A percentile compares a stretch with the other conserved stretches of the same genome.
Conservation (phyloP, 2,888 invertebrate genomes). For the Callyntrura sp. region DNA sequence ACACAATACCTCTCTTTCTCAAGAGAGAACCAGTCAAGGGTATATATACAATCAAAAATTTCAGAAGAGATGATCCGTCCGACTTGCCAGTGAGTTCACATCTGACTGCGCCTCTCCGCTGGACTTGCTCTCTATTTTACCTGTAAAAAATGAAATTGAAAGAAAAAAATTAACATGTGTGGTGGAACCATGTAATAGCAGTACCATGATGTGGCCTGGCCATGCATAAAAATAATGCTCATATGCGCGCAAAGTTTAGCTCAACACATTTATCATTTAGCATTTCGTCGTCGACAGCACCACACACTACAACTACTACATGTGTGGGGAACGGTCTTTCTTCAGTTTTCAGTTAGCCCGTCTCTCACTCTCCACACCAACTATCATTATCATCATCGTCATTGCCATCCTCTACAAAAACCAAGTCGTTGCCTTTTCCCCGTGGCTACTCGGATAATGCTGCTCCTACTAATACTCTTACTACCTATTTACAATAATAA, state of each 20-base stretch:
- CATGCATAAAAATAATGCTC: background rate
- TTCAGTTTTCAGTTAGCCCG: too few relatives aligned
- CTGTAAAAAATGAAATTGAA: constrained; percentile 43
- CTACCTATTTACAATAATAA: background rate
- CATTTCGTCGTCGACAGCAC: too few relatives aligned
- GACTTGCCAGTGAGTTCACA: constrained; percentile 23
- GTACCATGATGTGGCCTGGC: background rate
- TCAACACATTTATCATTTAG: too few relatives aligned
- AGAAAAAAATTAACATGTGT: constrained; percentile 18
- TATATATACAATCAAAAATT: too few relatives aligned
- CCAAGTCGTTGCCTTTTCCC: constrained; percentile 34
- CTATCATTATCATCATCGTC: too few relatives aligned
- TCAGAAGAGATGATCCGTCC: constrained; percentile 27
- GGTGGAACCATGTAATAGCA: background rate
- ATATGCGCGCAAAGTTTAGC: too few relatives aligned
- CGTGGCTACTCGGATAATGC: too few relatives aligned
- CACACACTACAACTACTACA: too few relatives aligned
- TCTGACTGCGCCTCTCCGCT: constrained; percentile 40
- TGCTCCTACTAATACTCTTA: background rate
- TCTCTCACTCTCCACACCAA: background rate
- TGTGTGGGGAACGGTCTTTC: too few relatives aligned
- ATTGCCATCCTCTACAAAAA: too few relatives aligned
- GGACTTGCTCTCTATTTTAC: constrained; percentile 43
- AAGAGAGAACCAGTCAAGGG: too few relatives aligned
- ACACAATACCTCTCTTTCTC: too few relatives aligned